Base-by-base conservation (phyloP, 2,797 vertebrate species). In the Schizopygopsis malacanthus region DNA sequence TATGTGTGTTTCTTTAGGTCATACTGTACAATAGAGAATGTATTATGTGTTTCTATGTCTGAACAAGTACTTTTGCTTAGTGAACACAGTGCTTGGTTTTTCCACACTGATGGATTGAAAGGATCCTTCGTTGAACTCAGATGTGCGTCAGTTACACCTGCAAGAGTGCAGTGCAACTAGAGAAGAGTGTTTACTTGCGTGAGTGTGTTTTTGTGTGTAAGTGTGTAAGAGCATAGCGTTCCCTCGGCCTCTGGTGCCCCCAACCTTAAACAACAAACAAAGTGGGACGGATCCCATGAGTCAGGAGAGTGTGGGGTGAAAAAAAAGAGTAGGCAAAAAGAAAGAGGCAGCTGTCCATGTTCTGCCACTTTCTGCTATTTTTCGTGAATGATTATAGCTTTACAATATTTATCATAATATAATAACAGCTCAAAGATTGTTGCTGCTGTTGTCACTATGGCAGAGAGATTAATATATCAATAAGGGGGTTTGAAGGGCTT, bases 211-310 rank as follows among this genome's bases (percentile, higher is more conserved):
- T 83, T 85, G 87, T 85, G 87, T 79, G 79, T 77, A 76, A 73
- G 63, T 89, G 83, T 89, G 88, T 90, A 78, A 88, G 80, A 87
- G 85, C 83, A 79, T 84, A 82, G 82, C 84, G 84, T 92, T 92
- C 91, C 91, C 91, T 89, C 65, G 85, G 52, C 87, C 88, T 77
- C 80, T 82, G 82, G 78, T 67, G 76, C 85, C 88, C 86, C 83
- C 41, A 88, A 82, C 85, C 85, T 88, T 89, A 79, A 85, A 90
- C 90, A 87, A 89, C 87, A 90, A 91, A 90, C 78, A 39, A 94
- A 94, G 91, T 92, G 91, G 93, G 93, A 91, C 93, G 85, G 89
- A 93, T 91, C 94, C 91, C 92, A 56, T 0, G 92, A 93, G 94
- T 84, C 67, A 82, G 47, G 22, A 85, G 43, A 65, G 25, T 61